These are phyloP conservation scores for Ambastaia sidthimunki DNA, from an alignment of 2,797 vertebrate species.

Conservation along the genomic window DNA sequence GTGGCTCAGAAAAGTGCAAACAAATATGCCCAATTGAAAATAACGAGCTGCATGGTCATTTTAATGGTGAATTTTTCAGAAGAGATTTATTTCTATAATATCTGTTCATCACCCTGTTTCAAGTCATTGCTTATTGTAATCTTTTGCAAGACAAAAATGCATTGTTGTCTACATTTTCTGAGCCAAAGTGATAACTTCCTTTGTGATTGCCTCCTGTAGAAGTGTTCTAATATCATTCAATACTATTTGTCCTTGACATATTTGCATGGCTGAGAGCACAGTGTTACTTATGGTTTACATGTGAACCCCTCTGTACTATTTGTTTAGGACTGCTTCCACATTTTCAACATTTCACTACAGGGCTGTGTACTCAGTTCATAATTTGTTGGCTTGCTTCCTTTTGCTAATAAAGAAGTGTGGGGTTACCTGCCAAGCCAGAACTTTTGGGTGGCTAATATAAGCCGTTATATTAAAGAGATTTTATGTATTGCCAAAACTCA, in stretches of 20 bases:
- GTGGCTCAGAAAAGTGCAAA: slow-evolving; percentile 39
- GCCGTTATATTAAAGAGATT: slow-evolving; percentile 22
- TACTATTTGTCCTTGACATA: slow-evolving; percentile 51
- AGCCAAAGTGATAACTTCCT: slow-evolving; percentile 35
- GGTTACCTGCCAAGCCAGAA: not conserved
- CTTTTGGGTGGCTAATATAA: not conserved
- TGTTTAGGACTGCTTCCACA: slow-evolving; percentile 49
- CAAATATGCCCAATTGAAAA: slow-evolving; percentile 37
- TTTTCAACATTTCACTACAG: slow-evolving; percentile 32
- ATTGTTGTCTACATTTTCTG: slow-evolving; percentile 44
- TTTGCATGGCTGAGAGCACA: slow-evolving; percentile 15
- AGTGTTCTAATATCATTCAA: slow-evolving; percentile 42
- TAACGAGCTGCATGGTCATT: slow-evolving; percentile 16
- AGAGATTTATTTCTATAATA: not conserved
- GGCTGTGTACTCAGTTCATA: slow-evolving; percentile 7
- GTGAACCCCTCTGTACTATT: slow-evolving; percentile 32
- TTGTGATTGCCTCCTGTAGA: slow-evolving; percentile 2
- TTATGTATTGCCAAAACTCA: slow-evolving; percentile 26
- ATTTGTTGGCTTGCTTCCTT: slow-evolving; percentile 34
- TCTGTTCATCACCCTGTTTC: slow-evolving; percentile 35
- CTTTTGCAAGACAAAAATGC: slow-evolving; percentile 10
- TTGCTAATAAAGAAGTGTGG: slow-evolving; percentile 44
- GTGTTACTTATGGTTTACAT: slow-evolving; percentile 47
- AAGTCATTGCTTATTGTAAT: slow-evolving; percentile 47
- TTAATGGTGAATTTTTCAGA: slow-evolving; percentile 13